phyloP scores from a whole-genome alignment of 1,140 invertebrate genomes.

The Zaprionus ornatus region DNA sequence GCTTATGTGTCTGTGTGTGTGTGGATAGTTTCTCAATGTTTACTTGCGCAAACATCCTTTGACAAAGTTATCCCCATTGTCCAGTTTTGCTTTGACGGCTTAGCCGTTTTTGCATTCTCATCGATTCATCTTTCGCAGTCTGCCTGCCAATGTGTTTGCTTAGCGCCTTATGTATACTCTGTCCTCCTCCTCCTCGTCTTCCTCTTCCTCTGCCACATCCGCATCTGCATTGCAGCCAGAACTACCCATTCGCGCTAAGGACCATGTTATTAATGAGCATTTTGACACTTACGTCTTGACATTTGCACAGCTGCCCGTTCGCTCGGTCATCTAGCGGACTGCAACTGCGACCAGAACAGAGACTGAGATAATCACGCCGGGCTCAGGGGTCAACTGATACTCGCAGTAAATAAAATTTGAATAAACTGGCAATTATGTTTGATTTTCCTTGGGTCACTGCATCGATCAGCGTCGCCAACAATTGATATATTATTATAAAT shows the following conservation, averaged over 20 bases:
- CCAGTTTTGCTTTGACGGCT: conserved; percentile 71
- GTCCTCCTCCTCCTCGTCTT: conserved; percentile 6
- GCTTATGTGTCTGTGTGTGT: conserved; percentile 19
- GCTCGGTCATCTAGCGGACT: conserved; percentile 54
- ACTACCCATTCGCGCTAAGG: conserved; percentile 48
- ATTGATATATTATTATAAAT: background rate
- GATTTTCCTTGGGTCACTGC: conserved; percentile 18
- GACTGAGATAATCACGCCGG: conserved; percentile 21
- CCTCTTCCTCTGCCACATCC: conserved; percentile 6
- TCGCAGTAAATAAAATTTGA: conserved; percentile 43
- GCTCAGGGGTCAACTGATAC: conserved; percentile 55
- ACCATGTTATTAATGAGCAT: conserved; percentile 82
- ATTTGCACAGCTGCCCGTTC: conserved; percentile 81
- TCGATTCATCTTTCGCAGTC: conserved; percentile 65
- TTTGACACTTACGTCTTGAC: conserved; percentile 83
- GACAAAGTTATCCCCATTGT: conserved; percentile 73
- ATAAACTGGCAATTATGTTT: conserved; percentile 70
- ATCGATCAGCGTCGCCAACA: conserved; percentile 23
- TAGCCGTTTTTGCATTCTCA: conserved; percentile 80
- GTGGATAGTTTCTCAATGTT: conserved; percentile 68
- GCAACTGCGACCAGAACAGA: background rate
- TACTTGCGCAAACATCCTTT: conserved; percentile 80
- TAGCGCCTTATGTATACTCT: conserved; percentile 25
- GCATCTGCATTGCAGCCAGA: conserved; percentile 37
- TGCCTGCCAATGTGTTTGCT: conserved; percentile 61